These are phyloP conservation scores for Ceratothoa steindachneri DNA, from an alignment of 2,888 invertebrate genomes.

Conservation along the genomic window DNA sequence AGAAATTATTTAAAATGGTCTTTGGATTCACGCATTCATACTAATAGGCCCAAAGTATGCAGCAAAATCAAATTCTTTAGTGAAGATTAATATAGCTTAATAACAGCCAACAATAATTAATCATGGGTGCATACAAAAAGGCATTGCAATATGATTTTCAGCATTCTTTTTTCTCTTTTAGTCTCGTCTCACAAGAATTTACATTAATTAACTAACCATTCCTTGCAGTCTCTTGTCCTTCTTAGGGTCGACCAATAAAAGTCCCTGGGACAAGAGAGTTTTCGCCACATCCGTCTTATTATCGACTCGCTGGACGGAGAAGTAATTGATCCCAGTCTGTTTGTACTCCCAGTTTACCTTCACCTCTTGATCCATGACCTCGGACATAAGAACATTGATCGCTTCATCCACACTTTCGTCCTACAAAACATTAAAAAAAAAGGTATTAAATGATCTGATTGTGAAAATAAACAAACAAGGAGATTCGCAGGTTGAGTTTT, in stretches of 20 bases:
- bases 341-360: conserved; percentile 79
- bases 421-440: conserved; percentile 54
- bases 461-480: conserved; percentile 21
- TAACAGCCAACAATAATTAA: too few species aligned
- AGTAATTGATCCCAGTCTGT: conserved; percentile 53
- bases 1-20: too few species aligned
- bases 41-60: too few species aligned
- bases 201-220: conserved; percentile 67
- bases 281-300: conserved; percentile 48
- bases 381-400: conserved; percentile 63
- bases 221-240: conserved; percentile 76
- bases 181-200: too few species aligned
- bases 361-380: conserved; percentile 69
- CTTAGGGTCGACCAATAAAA: conserved; percentile 72
- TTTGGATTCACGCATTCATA: too few species aligned
- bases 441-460: conserved; percentile 21
- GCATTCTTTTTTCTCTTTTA: too few species aligned
- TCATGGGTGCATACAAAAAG: too few species aligned
- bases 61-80: too few species aligned
- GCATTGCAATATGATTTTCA: too few species aligned
- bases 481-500: background rate
- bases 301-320: conserved; percentile 47
- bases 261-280: conserved; percentile 67
- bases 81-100: too few species aligned
- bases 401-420: conserved; percentile 74